phyloP scores from a whole-genome alignment of 2,113 vertebrate species.

The Callocephalon fimbriatum region DNA sequence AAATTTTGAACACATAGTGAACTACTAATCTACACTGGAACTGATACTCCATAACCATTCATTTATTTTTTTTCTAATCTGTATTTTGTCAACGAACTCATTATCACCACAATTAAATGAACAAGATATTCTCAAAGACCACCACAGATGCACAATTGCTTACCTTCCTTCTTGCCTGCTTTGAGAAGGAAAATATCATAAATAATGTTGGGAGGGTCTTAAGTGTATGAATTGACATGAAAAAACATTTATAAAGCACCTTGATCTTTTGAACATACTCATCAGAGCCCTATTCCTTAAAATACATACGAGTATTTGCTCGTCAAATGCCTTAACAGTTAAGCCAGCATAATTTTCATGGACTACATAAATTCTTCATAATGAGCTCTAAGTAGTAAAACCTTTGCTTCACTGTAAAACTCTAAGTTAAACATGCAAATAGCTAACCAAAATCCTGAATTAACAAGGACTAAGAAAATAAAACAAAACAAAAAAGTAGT shows the following conservation, averaged over 20 bases:
- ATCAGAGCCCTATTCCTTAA: not conserved
- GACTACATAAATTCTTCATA: not conserved
- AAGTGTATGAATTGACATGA: not conserved
- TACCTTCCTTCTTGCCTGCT: not conserved
- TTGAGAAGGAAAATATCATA: not conserved
- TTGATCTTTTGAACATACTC: not conserved
- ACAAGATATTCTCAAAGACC: not conserved
- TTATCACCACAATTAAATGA: not conserved
- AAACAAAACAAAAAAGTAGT: not conserved
- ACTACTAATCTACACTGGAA: not conserved
- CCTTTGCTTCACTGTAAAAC: not conserved
- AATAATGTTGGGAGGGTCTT: rapidly evolving
- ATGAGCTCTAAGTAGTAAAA: not conserved
- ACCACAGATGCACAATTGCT: not conserved
- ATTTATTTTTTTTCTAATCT: not conserved
- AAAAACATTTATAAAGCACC: not conserved
- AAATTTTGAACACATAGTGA: not conserved
- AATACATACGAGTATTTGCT: not conserved
- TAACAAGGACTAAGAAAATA: not conserved
- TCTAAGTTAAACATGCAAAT: not conserved
- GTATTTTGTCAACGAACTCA: not conserved
- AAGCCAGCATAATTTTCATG: not conserved
- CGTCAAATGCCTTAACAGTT: not conserved
- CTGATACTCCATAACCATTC: not conserved
- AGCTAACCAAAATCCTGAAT: not conserved